phyloP scores from a whole-genome alignment of 2,797 vertebrate species.

The Gymnoscopelus braueri region DNA sequence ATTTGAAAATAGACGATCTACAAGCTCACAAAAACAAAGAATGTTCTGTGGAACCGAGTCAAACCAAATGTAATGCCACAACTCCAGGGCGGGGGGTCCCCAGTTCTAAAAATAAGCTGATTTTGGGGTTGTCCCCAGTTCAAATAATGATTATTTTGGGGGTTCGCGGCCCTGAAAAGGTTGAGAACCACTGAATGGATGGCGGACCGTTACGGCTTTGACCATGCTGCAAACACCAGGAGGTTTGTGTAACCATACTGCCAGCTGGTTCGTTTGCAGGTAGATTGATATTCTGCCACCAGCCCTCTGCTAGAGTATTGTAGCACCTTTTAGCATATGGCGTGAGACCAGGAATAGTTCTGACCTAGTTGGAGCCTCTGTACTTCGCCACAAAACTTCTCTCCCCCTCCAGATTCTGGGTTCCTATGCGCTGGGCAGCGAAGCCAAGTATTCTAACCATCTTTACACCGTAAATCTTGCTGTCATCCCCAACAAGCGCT shows the following conservation, averaged over 20 bases:
- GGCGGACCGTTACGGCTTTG: slow-evolving; percentile 33
- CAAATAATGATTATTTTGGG: too few relatives aligned
- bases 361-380: slow-evolving; percentile 81
- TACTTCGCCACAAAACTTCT: slow-evolving; percentile 69
- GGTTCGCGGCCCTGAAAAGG: too few relatives aligned
- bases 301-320: slow-evolving; percentile 48
- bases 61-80: too few relatives aligned
- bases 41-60: too few relatives aligned
- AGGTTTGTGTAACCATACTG: slow-evolving; percentile 54
- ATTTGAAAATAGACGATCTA: too few relatives aligned
- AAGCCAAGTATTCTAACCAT: slow-evolving; percentile 46
- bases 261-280: slow-evolving; percentile 70
- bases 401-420: slow-evolving; percentile 55
- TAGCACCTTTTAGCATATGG: slow-evolving; percentile 74
- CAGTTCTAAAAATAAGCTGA: too few relatives aligned
- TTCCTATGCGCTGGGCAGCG: slow-evolving; percentile 37
- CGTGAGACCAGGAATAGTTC: slow-evolving; percentile 77
- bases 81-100: too few relatives aligned
- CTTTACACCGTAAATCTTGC: slow-evolving; percentile 54
- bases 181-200: neutral
- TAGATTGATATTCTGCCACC: slow-evolving; percentile 66
- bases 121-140: too few relatives aligned
- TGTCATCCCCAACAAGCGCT: slow-evolving; percentile 46
- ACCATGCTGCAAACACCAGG: slow-evolving; percentile 39
- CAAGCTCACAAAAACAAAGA: too few relatives aligned